A percentile compares a stretch with the other conserved stretches of the same genome.
Evolutionary conservation across 2,113 vertebrate genomes (phyloP).

Genomic region (Dipodomys merriami): DNA sequence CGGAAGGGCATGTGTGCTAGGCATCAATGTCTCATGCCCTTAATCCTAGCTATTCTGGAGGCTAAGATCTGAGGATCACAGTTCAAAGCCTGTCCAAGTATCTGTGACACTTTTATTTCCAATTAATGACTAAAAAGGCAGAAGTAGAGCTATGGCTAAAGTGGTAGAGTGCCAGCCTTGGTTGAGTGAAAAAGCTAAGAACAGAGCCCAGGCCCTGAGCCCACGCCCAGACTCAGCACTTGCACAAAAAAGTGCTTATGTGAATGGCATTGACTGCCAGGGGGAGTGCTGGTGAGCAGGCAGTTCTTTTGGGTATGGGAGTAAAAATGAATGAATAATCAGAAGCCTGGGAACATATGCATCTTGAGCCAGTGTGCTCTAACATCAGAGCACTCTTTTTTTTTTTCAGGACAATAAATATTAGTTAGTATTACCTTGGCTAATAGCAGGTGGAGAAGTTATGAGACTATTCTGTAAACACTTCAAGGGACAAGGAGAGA

Average conservation of each 20-base stretch:
- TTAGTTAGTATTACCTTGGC: slow-evolving; percentile 10
- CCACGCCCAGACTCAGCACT: too few species aligned
- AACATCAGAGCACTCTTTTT: not conserved
- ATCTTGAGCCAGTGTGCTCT: slow-evolving; percentile 1
- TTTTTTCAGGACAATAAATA: not conserved
- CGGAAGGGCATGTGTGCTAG: not conserved
- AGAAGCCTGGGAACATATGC: not conserved
- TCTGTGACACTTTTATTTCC: too few species aligned
- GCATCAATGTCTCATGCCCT: too few species aligned
- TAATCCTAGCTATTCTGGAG: too few species aligned
- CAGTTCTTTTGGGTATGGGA: slow-evolving; percentile 12
- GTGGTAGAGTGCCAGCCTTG: too few species aligned
- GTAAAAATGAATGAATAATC: not conserved
- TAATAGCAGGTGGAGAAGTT: not conserved
- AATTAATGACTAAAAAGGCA: too few species aligned
- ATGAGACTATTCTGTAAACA: slow-evolving; percentile 26
- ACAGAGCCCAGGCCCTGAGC: too few species aligned
- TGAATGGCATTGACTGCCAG: slow-evolving; percentile 22
- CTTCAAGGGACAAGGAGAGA: not conserved
- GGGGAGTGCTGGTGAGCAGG: not conserved
- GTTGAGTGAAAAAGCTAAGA: too few species aligned
- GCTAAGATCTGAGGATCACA: too few species aligned
- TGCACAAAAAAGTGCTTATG: not conserved
- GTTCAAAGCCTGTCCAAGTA: too few species aligned
- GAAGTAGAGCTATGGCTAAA: too few species aligned